Percentiles rank a stretch among this genome's conserved stretches.
phyloP scores from a whole-genome alignment of 2,113 vertebrate species.

The Cacatua alba region DNA sequence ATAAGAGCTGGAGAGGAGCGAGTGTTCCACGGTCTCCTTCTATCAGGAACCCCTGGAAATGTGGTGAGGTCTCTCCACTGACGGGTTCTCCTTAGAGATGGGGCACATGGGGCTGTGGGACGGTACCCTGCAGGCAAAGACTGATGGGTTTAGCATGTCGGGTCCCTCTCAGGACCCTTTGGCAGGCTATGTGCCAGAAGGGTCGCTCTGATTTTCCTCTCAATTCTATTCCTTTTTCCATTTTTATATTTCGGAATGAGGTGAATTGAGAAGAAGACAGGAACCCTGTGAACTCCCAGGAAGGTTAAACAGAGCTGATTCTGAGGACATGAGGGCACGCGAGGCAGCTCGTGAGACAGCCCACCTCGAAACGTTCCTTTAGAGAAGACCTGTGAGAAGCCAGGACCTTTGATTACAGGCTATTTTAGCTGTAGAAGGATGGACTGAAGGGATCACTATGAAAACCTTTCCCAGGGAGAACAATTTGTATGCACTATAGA shows the following conservation, averaged over 20 bases:
- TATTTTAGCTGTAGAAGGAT: neutral
- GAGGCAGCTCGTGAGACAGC: neutral
- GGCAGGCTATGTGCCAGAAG: neutral
- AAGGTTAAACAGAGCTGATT: neutral
- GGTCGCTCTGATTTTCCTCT: neutral
- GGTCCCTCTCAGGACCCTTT: neutral
- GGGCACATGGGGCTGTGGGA: rapidly evolving
- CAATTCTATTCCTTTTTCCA: neutral
- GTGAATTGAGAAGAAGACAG: neutral
- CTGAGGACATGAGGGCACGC: neutral
- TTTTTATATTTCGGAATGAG: neutral
- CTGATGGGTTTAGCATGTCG: neutral
- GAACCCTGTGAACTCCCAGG: neutral
- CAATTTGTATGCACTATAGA: constrained; percentile 15
- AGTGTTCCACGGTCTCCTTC: neutral
- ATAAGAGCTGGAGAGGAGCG: neutral
- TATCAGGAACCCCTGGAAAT: neutral
- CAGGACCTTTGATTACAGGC: constrained; percentile 10
- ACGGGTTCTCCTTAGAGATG: neutral
- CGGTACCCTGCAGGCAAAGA: neutral
- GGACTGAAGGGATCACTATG: neutral
- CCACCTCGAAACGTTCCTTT: neutral
- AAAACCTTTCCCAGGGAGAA: constrained; percentile 37
- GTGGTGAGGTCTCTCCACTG: neutral
- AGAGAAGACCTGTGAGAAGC: neutral